Evolutionary conservation across 1,140 invertebrate species (phyloP), one percentile per base, ranked within the genome.

Genomic region (Bombus waltoni): DNA sequence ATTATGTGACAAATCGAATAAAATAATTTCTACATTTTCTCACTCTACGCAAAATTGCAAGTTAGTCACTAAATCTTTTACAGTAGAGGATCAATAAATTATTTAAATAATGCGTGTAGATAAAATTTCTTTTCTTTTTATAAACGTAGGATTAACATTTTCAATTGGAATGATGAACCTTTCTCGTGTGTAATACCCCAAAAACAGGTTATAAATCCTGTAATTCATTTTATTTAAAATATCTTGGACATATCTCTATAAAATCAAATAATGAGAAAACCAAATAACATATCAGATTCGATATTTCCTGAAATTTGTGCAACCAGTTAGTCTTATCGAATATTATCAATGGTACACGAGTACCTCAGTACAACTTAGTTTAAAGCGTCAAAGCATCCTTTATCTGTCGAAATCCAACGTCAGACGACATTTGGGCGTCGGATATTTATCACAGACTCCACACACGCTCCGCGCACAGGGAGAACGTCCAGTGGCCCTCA

Each of bases 401-500:
- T 86, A 89, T 87, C 85, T 87, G 65, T 83, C 59, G 65, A 76
- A 86, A 87, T 71, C 44, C 59, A 81, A 53, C 84, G 72, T 86
- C 66, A 57, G 59, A 70, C 71, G 44, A 73, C 78, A 44, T 62
- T 70, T 80, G 65, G 81, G 65, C 88, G 66, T 89, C 44, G 79
- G 62, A 85, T 90, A 90, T 90, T 89, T 89, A 90, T 90, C 89
- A 85, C 77, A 71, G 73, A 38, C 18, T 53, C 72, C 38, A 71
- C 70, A 62, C 72, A 65, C 59, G 71, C 42, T 62, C 78, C 70
- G 40, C n/a, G 47, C 82, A 15, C 62, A 22, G 66, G 44, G 62
- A 79, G 75, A 90, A 79, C 80, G 88, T 88, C 79, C 83, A 83
- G 82, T 79, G 79, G 86, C 79, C 88, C 81, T 88, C 75, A 65